These are phyloP conservation scores for Scortum barcoo DNA, from an alignment of 2,113 vertebrate genomes.

Conservation along the genomic window DNA sequence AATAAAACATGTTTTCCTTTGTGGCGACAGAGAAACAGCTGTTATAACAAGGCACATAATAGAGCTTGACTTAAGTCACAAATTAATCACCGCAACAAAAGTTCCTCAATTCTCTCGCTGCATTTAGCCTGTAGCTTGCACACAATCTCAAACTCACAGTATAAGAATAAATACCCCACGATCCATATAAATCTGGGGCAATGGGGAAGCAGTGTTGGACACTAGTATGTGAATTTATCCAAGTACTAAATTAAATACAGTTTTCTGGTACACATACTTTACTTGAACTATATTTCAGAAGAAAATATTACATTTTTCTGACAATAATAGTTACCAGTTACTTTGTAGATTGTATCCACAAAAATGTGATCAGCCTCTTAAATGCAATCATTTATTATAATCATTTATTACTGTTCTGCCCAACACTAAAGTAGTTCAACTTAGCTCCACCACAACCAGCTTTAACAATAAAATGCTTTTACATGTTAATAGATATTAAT, in stretches of 20 bases:
- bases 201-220: background rate
- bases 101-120: conserved; percentile 11
- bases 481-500: background rate
- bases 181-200: background rate
- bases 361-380: background rate
- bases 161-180: background rate
- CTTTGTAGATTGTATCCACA: background rate
- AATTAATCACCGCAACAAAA: conserved; percentile 50
- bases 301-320: background rate
- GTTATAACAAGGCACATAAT: conserved; percentile 55
- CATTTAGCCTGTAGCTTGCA: conserved; percentile 26
- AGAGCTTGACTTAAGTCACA: conserved; percentile 9
- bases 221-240: background rate
- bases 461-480: background rate
- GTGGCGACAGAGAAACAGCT: conserved; percentile 54
- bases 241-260: background rate
- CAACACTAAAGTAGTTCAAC: too few species aligned
- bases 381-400: background rate
- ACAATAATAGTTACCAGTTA: background rate
- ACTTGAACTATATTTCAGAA: background rate
- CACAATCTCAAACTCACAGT: conserved; percentile 15
- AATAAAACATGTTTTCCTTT: conserved; percentile 52
- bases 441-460: background rate
- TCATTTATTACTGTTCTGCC: background rate
- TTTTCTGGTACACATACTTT: background rate